These are phyloP conservation scores for Setophaga petechia DNA, from an alignment of 2,113 vertebrate species.

Conservation along the genomic window DNA sequence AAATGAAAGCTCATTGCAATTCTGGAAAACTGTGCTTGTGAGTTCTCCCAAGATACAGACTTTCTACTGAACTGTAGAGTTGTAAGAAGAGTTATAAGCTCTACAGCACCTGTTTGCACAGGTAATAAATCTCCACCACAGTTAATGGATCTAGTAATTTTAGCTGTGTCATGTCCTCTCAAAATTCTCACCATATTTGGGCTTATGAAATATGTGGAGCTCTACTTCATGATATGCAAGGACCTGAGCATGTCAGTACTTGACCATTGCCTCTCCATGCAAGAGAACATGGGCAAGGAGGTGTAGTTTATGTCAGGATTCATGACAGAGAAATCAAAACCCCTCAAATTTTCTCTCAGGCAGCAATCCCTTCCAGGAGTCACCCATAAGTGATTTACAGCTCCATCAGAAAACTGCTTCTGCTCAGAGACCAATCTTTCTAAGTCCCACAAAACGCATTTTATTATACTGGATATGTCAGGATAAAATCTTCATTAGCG, in stretches of 20 bases:
- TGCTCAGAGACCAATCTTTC: neutral
- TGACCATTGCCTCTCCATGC: neutral
- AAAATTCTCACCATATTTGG: neutral
- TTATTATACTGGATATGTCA: neutral
- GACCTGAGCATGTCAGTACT: neutral
- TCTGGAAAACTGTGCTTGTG: neutral
- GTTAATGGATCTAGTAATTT: neutral
- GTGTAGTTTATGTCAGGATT: neutral
- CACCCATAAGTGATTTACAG: neutral
- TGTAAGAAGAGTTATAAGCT: neutral
- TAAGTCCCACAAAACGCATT: neutral
- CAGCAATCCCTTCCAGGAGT: neutral
- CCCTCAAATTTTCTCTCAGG: neutral
- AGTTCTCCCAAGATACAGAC: neutral
- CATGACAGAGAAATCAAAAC: neutral
- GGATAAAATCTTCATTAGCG: neutral
- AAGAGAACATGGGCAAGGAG: neutral
- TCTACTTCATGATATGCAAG: neutral
- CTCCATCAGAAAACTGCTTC: neutral
- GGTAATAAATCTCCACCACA: neutral
- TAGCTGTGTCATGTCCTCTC: neutral
- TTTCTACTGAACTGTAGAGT: neutral
- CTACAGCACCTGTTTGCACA: neutral
- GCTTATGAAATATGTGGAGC: neutral
- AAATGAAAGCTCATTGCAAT: neutral